phyloP scores from a whole-genome alignment of 2,888 invertebrate genomes.

The Orthosia cruda region DNA sequence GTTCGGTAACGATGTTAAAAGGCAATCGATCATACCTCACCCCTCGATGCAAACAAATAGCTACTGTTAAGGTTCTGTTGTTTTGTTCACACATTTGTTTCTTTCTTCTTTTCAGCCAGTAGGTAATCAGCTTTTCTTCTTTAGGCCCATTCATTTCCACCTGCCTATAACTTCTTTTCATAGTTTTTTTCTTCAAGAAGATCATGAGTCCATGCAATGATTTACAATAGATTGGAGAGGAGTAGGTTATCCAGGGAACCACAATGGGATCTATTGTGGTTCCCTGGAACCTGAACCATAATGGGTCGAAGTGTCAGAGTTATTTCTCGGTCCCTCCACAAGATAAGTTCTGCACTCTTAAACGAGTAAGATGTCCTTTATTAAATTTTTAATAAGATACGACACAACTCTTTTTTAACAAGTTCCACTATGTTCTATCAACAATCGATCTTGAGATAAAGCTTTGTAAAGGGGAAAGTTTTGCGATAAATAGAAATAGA shows the following conservation, averaged over 20 bases:
- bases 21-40: slow-evolving; percentile 48
- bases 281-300: too few relatives aligned
- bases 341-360: too few relatives aligned
- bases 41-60: slow-evolving; percentile 29
- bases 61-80: background rate
- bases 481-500: background rate
- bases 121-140: background rate
- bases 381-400: too few relatives aligned
- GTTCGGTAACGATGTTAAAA: slow-evolving; percentile 42
- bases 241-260: too few relatives aligned
- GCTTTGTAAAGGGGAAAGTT: background rate
- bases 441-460: background rate
- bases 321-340: too few relatives aligned
- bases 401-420: background rate
- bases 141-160: background rate
- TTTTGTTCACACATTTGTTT: slow-evolving; percentile 10
- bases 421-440: background rate
- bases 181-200: too few relatives aligned
- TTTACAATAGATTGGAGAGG: too few relatives aligned
- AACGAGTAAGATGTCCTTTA: too few relatives aligned
- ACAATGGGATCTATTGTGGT: too few relatives aligned
- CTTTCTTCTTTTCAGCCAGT: slow-evolving; percentile 1
- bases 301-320: too few relatives aligned
- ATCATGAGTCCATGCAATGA: too few relatives aligned
- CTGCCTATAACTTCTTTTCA: too few relatives aligned